Percentiles rank a stretch among this genome's conserved stretches.
Conservation (phyloP, 2,888 invertebrate species). For the Nomada flava region DNA sequence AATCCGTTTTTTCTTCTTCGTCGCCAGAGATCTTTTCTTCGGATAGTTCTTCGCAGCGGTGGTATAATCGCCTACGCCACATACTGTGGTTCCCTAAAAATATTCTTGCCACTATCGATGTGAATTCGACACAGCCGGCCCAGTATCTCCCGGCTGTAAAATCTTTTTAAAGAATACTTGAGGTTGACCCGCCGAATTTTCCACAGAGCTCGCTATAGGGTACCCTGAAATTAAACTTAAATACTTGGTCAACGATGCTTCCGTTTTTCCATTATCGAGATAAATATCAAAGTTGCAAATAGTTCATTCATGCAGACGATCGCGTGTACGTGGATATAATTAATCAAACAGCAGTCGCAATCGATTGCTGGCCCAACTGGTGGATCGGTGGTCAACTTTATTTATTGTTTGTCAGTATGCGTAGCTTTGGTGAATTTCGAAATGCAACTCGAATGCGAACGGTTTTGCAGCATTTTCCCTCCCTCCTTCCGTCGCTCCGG, state of each 20-base stretch:
- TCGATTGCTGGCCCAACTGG: conserved; percentile 54
- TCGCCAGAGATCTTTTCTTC: conserved; percentile 49
- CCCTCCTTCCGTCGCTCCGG: background rate
- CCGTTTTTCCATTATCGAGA: background rate
- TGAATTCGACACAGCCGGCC: background rate
- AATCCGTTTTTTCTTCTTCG: conserved; percentile 66
- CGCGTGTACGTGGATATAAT: conserved; percentile 40
- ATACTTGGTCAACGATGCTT: background rate
- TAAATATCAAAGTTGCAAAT: conserved; percentile 24
- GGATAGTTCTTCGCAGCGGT: conserved; percentile 68
- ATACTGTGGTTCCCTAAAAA: conserved; percentile 64
- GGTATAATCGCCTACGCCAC: conserved; percentile 58
- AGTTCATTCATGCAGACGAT: conserved; percentile 47
- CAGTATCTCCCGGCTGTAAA: background rate
- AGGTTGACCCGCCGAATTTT: background rate
- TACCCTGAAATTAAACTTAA: background rate
- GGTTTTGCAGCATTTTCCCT: conserved; percentile 3
- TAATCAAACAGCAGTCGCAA: conserved; percentile 58
- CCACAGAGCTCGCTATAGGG: background rate
- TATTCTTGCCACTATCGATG: conserved; percentile 42
- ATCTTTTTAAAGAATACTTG: background rate
- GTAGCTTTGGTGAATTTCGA: conserved; percentile 42
- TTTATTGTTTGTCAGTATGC: conserved; percentile 56
- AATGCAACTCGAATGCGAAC: conserved; percentile 38
- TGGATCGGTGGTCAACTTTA: conserved; percentile 59